Conservation (phyloP, 2,888 invertebrate species). For the Odontocolon sp. region DNA sequence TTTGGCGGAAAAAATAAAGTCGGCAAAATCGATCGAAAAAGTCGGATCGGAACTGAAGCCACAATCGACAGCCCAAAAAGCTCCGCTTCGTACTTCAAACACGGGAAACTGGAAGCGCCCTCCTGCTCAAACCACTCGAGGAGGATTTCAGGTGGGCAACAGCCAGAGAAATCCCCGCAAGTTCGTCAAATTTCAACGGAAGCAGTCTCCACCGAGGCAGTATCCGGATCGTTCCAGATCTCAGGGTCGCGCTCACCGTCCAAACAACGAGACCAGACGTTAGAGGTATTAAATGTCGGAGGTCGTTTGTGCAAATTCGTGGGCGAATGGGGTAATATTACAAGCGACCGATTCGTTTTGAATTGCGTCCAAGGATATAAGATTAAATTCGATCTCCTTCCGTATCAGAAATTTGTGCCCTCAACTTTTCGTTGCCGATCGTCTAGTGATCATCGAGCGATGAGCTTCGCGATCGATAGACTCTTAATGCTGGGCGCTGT, state of each 20-base stretch:
- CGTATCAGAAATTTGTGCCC: not conserved
- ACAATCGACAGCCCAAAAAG: constrained; percentile 30
- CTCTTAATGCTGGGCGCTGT: constrained; percentile 36
- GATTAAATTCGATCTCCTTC: not conserved
- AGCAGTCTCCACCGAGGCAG: constrained; percentile 2
- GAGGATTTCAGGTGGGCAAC: constrained; percentile 37
- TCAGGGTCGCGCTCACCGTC: not conserved
- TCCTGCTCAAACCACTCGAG: constrained; percentile 30
- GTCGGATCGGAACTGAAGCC: constrained; percentile 49
- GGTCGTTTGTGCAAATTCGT: constrained; percentile 20
- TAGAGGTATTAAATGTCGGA: constrained; percentile 23
- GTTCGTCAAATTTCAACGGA: constrained; percentile 15
- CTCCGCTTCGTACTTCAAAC: constrained; percentile 1
- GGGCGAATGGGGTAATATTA: constrained; percentile 9
- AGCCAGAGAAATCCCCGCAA: constrained; percentile 29
- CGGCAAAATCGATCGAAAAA: constrained; percentile 57
- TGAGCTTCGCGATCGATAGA: not conserved
- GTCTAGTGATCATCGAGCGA: not conserved
- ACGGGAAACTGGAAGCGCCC: constrained; percentile 55
- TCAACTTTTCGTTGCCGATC: not conserved
- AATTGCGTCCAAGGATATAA: not conserved
- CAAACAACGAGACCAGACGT: not conserved
- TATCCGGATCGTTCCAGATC: not conserved
- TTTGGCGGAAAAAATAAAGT: constrained; percentile 45
- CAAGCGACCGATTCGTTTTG: constrained; percentile 17